Evolutionary conservation across 2,888 invertebrate genomes (phyloP).

Genomic region (Nipponacmea schrenckii): DNA sequence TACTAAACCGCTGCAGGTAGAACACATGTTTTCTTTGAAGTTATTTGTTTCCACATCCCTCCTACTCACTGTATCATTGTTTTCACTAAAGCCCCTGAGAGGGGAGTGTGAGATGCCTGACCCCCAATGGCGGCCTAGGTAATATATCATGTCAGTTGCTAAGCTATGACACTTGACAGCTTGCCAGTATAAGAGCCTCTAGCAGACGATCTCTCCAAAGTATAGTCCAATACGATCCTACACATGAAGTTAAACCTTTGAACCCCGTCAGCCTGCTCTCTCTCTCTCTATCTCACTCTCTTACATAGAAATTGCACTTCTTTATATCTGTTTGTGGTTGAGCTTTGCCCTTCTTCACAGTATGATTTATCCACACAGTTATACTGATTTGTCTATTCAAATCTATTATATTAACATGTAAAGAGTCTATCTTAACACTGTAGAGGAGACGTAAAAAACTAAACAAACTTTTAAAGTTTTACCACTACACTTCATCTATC

Average conservation of each 20-base stretch:
- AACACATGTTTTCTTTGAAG: constrained; percentile 26
- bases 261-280: constrained; percentile 5
- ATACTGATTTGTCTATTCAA: neutral
- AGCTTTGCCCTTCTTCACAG: constrained; percentile 8
- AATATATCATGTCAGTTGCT: constrained; percentile 62
- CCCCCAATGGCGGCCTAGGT: constrained; percentile 51
- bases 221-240: constrained; percentile 5
- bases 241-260: constrained; percentile 3
- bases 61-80: constrained; percentile 24
- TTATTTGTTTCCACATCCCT: constrained; percentile 17
- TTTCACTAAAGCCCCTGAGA: constrained; percentile 27
- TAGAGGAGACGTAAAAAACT: too few relatives aligned
- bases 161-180: constrained; percentile 63
- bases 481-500: neutral
- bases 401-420: neutral
- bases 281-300: constrained; percentile 3
- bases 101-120: constrained; percentile 32
- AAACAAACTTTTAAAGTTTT: neutral
- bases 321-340: constrained; percentile 2
- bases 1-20: constrained; percentile 29
- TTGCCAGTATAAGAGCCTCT: constrained; percentile 40
- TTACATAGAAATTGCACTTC: constrained; percentile 7
- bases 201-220: constrained; percentile 7
- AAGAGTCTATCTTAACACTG: too few relatives aligned
- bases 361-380: neutral